Evolutionary conservation across 2,113 vertebrate species (phyloP).

Genomic region (Struthio camelus): DNA sequence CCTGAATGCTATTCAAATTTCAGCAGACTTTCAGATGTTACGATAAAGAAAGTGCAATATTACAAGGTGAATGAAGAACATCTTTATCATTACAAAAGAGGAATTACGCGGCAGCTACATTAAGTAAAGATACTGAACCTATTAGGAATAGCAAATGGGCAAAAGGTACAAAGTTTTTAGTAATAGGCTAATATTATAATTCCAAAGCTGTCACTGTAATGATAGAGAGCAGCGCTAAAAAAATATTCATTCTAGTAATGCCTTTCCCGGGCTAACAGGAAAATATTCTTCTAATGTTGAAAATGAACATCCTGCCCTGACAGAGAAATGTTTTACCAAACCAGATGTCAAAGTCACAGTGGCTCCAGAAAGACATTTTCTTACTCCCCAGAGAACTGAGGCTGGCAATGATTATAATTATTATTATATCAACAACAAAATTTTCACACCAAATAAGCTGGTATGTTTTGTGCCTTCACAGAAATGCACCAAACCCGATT

Average conservation of each 20-base stretch:
- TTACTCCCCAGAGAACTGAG: background rate
- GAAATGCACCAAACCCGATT: background rate
- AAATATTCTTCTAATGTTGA: background rate
- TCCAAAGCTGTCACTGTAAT: background rate
- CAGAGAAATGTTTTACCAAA: background rate
- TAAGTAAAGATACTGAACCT: background rate
- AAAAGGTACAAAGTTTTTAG: background rate
- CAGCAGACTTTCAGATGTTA: background rate
- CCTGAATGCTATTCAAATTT: background rate
- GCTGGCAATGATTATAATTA: slow-evolving; percentile 24
- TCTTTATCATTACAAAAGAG: background rate
- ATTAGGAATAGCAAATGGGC: background rate
- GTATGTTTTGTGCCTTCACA: background rate
- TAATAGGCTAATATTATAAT: background rate
- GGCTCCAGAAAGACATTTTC: background rate
- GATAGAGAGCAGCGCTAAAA: background rate
- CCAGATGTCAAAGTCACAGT: background rate
- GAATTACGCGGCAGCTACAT: background rate
- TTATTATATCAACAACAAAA: background rate
- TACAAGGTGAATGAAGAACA: background rate
- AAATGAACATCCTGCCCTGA: background rate
- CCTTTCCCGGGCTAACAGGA: background rate
- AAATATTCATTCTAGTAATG: background rate
- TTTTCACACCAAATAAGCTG: slow-evolving; percentile 9
- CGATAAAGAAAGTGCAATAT: background rate